Percentiles rank a stretch among this genome's conserved stretches.
Conservation (phyloP, 2,797 vertebrate genomes). For the Karalla daura region DNA sequence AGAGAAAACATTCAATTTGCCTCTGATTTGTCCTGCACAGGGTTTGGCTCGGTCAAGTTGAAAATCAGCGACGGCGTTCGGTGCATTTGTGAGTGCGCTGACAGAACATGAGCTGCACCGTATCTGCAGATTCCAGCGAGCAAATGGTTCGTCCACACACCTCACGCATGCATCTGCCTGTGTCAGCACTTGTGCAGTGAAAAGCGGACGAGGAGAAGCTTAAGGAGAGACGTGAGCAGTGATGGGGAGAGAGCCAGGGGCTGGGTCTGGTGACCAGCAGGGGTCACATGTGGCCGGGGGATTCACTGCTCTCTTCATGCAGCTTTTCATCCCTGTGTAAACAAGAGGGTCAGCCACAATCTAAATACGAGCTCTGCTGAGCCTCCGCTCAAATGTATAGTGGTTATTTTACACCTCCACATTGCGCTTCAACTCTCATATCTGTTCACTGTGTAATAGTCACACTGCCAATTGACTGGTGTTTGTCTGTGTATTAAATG, state of each 20-base stretch:
- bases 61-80: conserved; percentile 41
- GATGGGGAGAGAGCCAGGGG: conserved; percentile 1
- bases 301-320: background rate
- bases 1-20: conserved; percentile 59
- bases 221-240: conserved; percentile 12
- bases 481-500: background rate
- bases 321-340: conserved; percentile 4
- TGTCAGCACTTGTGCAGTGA: conserved; percentile 55
- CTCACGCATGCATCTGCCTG: conserved; percentile 34
- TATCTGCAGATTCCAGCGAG: conserved; percentile 33
- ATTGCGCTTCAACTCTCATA: background rate
- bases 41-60: conserved; percentile 49
- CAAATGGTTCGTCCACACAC: conserved; percentile 36
- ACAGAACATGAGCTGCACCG: conserved; percentile 45
- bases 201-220: conserved; percentile 11
- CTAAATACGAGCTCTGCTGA: background rate
- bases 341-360: background rate
- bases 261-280: conserved; percentile 48
- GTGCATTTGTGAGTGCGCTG: conserved; percentile 46
- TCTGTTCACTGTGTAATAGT: background rate
- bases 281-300: conserved; percentile 52
- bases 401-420: background rate
- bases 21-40: conserved; percentile 64
- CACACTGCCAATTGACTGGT: background rate
- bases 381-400: background rate